These are phyloP conservation scores for Podarcis cretensis DNA, from an alignment of 2,113 vertebrate genomes.

Conservation along the genomic window DNA sequence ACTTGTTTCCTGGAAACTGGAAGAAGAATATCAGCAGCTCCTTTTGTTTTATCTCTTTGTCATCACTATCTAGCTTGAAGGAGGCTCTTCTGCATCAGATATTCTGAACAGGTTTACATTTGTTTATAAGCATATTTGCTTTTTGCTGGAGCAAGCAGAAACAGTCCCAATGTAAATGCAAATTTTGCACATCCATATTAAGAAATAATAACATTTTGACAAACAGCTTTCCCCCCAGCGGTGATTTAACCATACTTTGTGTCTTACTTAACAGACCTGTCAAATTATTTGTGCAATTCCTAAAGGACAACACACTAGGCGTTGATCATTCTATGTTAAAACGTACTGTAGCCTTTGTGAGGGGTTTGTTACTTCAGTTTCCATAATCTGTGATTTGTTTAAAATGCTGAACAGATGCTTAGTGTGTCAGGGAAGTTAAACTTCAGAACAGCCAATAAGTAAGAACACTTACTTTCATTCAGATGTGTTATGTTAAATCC, in stretches of 20 bases:
- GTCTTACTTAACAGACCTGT: not conserved
- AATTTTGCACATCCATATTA: not conserved
- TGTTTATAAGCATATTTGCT: not conserved
- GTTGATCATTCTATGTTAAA: too few species aligned
- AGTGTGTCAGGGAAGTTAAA: not conserved
- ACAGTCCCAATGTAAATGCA: not conserved
- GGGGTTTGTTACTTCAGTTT: not conserved
- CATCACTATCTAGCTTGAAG: too few species aligned
- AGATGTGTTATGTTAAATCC: not conserved
- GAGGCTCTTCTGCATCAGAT: not conserved
- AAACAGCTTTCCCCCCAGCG: not conserved
- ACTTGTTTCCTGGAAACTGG: too few species aligned
- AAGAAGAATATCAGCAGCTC: not conserved
- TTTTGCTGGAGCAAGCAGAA: not conserved
- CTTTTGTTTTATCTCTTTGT: not conserved
- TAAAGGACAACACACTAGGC: not conserved
- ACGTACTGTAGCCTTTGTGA: not conserved
- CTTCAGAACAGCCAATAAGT: not conserved
- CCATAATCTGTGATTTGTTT: not conserved
- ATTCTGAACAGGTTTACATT: not conserved
- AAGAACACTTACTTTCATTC: not conserved
- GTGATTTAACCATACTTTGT: not conserved
- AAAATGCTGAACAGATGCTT: not conserved
- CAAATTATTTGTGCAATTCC: not conserved
- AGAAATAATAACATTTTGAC: not conserved